Conservation (phyloP, 2,888 invertebrate genomes). For the Clusia tigrina region DNA sequence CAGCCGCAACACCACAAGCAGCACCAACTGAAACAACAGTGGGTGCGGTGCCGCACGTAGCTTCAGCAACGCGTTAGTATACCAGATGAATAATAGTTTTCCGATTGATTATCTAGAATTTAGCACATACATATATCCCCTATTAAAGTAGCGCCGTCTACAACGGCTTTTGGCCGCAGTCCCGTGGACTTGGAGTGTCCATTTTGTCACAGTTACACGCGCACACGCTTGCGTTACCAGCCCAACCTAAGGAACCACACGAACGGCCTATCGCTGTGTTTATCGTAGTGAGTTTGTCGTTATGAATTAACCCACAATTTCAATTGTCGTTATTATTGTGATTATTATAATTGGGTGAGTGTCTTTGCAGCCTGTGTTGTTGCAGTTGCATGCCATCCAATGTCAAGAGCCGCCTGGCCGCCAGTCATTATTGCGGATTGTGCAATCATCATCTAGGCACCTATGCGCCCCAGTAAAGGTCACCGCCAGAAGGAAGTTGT, state of each 20-base stretch:
- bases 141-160: constrained; percentile 38
- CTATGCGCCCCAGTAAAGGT: constrained; percentile 39
- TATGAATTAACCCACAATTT: neutral
- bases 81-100: constrained; percentile 17
- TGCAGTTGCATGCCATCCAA: constrained; percentile 56
- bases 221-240: constrained; percentile 63
- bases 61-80: constrained; percentile 48
- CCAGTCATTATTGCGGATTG: constrained; percentile 57
- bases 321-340: neutral
- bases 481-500: constrained; percentile 14
- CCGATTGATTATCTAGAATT: no score
- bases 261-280: constrained; percentile 66
- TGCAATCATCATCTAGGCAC: constrained; percentile 56
- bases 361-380: constrained; percentile 49
- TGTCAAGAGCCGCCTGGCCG: constrained; percentile 54
- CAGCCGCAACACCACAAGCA: constrained; percentile 33
- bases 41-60: constrained; percentile 36
- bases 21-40: constrained; percentile 30
- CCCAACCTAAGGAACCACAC: constrained; percentile 68
- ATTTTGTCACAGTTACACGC: constrained; percentile 64
- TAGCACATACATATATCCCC: no score
- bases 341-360: constrained; percentile 12
- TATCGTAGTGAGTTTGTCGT: constrained; percentile 52
- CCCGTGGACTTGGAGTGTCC: constrained; percentile 65
- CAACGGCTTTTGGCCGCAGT: constrained; percentile 61